Evolutionary conservation across 1,140 invertebrate species (phyloP), one percentile per base, ranked within the genome.

Genomic region (Leptestheria dahalacensis): DNA sequence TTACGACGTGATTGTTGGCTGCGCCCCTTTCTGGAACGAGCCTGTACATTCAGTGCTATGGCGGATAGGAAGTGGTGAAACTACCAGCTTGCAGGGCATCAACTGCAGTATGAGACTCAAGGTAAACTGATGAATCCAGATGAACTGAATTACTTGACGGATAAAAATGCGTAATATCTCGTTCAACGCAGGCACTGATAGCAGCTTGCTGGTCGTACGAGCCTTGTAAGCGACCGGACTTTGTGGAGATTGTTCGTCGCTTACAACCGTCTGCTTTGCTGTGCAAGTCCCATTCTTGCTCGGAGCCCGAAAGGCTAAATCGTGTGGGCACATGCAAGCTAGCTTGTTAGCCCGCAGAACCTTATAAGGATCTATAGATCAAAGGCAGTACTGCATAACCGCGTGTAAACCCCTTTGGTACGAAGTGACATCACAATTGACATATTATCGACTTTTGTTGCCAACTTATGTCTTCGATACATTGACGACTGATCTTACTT

Each of bases 21-120:
- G 33, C 33, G 33, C 33, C 15, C 33, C 33, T 6, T 41, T 41
- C 33, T 61, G 15, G 1, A 25, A 29, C 20, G 58, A 29, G 24
- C 26, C 48, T 57, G 21, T 59, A 33, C 28, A 29, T 29, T 48
- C 1, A 59, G 56, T 15, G 58, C 72, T 26, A n/a, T 10, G 51
- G 2, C 3, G 51, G 15, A 23, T 24, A 2, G 18, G 28, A 52
- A 2, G 2, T 23, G 2, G 2, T 15, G 23, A 2, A 15, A 26
- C 3, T 18, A 2, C 51, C 15, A 26, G 24, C n/a, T 23, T 52
- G 23, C 51, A 25, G 3, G 24, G 3, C 23, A 25, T 52, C 10
- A 26, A 12, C 21, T 52, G 51, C 28, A 25, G 23, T 23, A 10
- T 52, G 51, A 3, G 24, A 10, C 23, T 52, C 24, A 26, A 25